A percentile compares a stretch with the other conserved stretches of the same genome.
phyloP scores from a whole-genome alignment of 2,888 invertebrate species.

The Ceratothoa steindachneri region DNA sequence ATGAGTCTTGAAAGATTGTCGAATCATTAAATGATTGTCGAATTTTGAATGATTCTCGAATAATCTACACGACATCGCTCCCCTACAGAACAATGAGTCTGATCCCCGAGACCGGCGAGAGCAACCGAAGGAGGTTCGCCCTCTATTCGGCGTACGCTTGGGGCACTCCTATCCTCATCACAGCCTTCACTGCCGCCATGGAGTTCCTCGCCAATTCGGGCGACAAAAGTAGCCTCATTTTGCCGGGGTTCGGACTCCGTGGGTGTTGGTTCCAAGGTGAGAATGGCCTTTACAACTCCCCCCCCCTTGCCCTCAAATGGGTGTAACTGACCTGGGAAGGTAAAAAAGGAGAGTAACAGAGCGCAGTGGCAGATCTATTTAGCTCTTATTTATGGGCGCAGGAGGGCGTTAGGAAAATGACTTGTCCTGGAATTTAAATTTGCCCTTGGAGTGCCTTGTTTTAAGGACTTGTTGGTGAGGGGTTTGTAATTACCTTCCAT shows the following conservation, averaged over 20 bases:
- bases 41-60: no score
- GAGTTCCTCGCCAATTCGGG: not conserved
- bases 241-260: slow-evolving; percentile 16
- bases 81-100: slow-evolving; percentile 27
- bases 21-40: no score
- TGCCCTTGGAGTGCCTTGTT: no score
- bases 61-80: no score
- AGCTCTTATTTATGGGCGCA: not conserved
- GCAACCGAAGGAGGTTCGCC: slow-evolving; percentile 7
- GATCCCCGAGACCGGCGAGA: slow-evolving; percentile 4
- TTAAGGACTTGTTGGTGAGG: no score
- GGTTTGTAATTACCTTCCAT: no score
- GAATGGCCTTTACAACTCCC: no score
- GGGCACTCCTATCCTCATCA: slow-evolving; percentile 17
- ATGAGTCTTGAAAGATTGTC: no score
- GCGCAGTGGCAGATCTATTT: no score
- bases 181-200: slow-evolving; percentile 5
- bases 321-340: not conserved
- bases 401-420: no score
- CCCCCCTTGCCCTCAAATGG: not conserved
- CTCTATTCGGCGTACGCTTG: slow-evolving; percentile 19
- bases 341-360: not conserved
- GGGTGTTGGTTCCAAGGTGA: slow-evolving; percentile 23
- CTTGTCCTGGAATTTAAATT: no score
- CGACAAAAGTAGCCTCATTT: not conserved